Evolutionary conservation across 2,113 vertebrate species (phyloP).

Genomic region (Climacteris rufus): DNA sequence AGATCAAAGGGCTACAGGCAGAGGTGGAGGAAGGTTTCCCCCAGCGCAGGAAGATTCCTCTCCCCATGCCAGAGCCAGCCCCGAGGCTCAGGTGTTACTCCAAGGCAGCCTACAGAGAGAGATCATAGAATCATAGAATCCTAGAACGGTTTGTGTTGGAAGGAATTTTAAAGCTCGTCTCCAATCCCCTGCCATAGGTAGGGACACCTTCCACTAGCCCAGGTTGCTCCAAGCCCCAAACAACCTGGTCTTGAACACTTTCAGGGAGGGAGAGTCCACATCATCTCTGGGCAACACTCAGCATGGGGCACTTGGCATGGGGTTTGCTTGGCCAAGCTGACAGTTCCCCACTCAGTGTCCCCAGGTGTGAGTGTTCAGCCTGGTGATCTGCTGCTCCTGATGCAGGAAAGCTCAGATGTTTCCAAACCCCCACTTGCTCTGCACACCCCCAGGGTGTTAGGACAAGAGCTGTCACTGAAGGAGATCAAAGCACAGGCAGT

Average conservation of each 20-base stretch:
- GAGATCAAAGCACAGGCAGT: not conserved
- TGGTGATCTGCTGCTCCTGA: not conserved
- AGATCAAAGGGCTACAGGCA: not conserved
- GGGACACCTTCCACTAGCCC: not conserved
- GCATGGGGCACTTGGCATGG: accelerated
- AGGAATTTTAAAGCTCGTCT: not conserved
- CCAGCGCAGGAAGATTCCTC: not conserved
- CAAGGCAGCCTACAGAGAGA: not conserved
- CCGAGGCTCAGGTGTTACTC: not conserved
- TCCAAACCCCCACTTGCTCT: not conserved
- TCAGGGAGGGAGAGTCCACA: not conserved
- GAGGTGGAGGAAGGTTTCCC: not conserved
- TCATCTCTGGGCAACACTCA: not conserved
- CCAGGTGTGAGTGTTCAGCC: not conserved
- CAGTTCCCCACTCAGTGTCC: not conserved
- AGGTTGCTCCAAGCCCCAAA: not conserved
- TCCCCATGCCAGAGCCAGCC: not conserved
- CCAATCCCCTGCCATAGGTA: not conserved
- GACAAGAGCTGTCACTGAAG: accelerated
- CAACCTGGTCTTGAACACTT: not conserved
- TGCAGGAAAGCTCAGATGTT: not conserved
- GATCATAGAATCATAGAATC: not conserved
- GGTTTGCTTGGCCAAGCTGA: not conserved
- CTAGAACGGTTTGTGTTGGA: not conserved
- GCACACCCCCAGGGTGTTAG: accelerated